phyloP scores from a whole-genome alignment of 2,888 invertebrate genomes.

The Hirudinaria manillensis region DNA sequence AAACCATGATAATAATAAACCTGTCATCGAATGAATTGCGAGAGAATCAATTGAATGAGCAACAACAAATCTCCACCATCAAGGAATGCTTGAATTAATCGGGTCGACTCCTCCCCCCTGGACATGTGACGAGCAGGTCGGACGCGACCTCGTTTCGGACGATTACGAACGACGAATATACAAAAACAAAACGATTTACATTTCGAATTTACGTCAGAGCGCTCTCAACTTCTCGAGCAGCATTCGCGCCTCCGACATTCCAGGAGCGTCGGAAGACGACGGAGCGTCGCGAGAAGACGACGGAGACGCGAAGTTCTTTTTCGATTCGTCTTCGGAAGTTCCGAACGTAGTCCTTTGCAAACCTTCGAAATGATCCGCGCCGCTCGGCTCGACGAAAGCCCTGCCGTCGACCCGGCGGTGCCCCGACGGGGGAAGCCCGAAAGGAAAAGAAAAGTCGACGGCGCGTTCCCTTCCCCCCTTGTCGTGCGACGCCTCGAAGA shows the following conservation, averaged over 20 bases:
- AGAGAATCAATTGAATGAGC: too few relatives aligned
- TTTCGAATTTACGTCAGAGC: too few relatives aligned
- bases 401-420: not conserved
- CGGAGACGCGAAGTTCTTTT: not conserved
- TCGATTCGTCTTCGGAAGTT: not conserved
- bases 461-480: not conserved
- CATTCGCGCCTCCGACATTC: not conserved
- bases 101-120: too few relatives aligned
- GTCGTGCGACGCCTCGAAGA: not conserved
- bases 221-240: conserved; percentile 12
- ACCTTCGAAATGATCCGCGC: not conserved
- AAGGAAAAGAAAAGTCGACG: not conserved
- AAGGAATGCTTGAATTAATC: too few relatives aligned
- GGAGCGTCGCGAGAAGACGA: not conserved
- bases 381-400: not conserved
- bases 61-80: too few relatives aligned
- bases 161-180: too few relatives aligned
- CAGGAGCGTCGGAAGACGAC: not conserved
- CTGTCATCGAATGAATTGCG: too few relatives aligned
- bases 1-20: too few relatives aligned
- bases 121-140: too few relatives aligned
- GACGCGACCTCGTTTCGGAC: too few relatives aligned
- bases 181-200: not conserved
- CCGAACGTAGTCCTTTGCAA: not conserved
- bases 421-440: not conserved